Evolutionary conservation across 2,888 invertebrate species (phyloP).

Genomic region (Loripinus fragilis): DNA sequence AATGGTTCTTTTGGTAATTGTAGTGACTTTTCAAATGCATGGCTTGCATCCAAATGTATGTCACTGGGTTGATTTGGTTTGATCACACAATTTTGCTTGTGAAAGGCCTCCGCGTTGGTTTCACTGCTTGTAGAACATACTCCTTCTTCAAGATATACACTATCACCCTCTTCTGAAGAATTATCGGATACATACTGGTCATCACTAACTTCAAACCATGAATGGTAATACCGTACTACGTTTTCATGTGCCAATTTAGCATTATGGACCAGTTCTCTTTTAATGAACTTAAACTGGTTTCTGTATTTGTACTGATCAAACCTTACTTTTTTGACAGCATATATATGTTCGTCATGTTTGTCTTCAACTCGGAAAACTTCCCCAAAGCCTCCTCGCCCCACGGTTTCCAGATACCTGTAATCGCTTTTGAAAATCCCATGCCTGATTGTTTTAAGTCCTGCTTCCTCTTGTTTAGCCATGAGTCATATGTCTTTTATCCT

Average conservation of each 20-base stretch:
- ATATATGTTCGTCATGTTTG: background rate
- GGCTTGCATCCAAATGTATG: no score
- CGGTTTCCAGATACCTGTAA: background rate
- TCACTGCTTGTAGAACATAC: no score
- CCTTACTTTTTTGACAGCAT: background rate
- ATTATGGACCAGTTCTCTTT: background rate
- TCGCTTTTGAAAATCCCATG: background rate
- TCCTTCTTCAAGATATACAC: background rate
- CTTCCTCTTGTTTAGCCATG: no score
- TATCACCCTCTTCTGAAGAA: background rate
- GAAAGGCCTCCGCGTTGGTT: no score
- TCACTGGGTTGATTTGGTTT: no score
- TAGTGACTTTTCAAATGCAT: no score
- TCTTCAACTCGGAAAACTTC: background rate
- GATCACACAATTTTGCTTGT: no score
- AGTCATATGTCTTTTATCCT: no score
- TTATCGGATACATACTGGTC: background rate
- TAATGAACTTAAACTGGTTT: background rate
- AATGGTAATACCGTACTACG: background rate
- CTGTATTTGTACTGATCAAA: background rate
- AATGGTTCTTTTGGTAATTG: no score
- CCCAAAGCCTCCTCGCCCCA: background rate
- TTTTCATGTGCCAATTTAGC: conserved; percentile 2
- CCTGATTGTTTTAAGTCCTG: no score
- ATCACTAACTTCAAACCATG: background rate